Evolutionary conservation across 2,888 invertebrate species (phyloP).

Genomic region (Steromphala cineraria): DNA sequence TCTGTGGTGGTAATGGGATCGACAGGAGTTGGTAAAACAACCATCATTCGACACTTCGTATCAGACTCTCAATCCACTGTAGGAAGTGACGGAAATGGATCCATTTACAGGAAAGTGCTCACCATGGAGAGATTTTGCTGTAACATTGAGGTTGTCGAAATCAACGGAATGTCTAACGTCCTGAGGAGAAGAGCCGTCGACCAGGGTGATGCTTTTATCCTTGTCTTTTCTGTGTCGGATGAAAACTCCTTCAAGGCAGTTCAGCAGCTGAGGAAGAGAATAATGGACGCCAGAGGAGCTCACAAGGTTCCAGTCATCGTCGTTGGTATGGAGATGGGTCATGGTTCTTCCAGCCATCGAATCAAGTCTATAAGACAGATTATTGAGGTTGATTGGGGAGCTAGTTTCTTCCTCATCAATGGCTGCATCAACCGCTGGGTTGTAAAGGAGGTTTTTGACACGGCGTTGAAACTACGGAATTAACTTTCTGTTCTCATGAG

Average conservation of each 20-base stretch:
- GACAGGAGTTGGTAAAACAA: neutral
- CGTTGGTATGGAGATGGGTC: neutral
- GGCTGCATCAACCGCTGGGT: too few relatives aligned
- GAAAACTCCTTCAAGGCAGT: neutral
- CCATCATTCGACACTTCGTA: neutral
- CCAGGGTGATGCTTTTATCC: neutral
- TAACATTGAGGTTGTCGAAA: neutral
- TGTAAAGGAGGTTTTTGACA: too few relatives aligned
- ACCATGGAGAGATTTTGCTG: neutral
- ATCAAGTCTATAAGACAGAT: too few relatives aligned
- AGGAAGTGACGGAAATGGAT: neutral
- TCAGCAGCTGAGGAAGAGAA: neutral
- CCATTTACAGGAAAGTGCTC: neutral
- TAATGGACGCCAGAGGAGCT: neutral
- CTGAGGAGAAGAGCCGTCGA: neutral
- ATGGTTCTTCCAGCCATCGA: too few relatives aligned
- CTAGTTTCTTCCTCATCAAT: too few relatives aligned
- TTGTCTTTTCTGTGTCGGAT: neutral
- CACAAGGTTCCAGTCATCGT: neutral
- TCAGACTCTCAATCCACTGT: neutral
- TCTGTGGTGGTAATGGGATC: neutral
- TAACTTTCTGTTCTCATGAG: too few relatives aligned
- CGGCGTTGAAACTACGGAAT: too few relatives aligned
- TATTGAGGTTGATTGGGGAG: too few relatives aligned
- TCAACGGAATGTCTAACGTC: neutral